phyloP scores from a whole-genome alignment of 2,113 vertebrate genomes.

The Propithecus coquereli region DNA sequence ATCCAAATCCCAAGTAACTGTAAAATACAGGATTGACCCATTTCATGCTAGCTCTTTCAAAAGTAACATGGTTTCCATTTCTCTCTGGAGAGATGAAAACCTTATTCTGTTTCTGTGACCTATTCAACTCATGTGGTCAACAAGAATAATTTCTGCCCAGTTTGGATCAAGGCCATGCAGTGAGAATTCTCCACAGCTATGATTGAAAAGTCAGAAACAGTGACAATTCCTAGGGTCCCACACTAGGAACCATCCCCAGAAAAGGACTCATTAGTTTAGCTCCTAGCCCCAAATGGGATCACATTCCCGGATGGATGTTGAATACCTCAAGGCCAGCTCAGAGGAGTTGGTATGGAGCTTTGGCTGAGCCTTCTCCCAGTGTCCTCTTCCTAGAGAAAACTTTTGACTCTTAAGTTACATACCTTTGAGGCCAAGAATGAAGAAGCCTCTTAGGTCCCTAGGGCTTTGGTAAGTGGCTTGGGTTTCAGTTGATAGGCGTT shows the following conservation, averaged over 20 bases:
- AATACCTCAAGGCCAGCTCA: background rate
- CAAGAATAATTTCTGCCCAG: background rate
- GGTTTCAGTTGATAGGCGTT: background rate
- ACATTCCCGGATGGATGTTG: background rate
- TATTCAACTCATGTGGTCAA: background rate
- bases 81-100: background rate
- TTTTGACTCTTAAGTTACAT: slow-evolving; percentile 2
- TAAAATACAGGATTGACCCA: slow-evolving; percentile 52
- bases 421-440: background rate
- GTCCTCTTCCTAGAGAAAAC: background rate
- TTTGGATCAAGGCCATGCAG: background rate
- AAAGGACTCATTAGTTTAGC: background rate
- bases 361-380: background rate
- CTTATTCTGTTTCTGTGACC: background rate
- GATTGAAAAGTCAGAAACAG: background rate
- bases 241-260: background rate
- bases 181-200: background rate
- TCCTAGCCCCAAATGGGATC: background rate
- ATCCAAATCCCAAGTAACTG: slow-evolving; percentile 97
- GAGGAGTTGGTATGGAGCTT: background rate
- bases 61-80: slow-evolving; percentile 15
- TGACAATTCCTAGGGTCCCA: background rate
- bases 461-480: background rate
- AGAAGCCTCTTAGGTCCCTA: background rate
- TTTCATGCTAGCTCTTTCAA: slow-evolving; percentile 16